phyloP scores from a whole-genome alignment of 2,113 vertebrate genomes.

The Mastomys coucha region DNA sequence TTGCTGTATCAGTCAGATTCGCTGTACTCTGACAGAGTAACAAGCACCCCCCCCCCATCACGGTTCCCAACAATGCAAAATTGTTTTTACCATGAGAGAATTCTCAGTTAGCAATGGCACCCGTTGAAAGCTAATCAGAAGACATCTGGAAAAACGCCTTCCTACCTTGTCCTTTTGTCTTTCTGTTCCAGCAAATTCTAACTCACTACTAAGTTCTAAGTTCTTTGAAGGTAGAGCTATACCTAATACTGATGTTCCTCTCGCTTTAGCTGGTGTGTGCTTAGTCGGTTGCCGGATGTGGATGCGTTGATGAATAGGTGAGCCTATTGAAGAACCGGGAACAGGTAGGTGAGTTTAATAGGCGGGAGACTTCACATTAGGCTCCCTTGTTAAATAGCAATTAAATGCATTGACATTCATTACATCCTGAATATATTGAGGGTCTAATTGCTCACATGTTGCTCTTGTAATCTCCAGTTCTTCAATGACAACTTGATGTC shows the following conservation, averaged over 20 bases:
- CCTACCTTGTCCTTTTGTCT: background rate
- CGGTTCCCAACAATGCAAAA: background rate
- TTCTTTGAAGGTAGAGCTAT: conserved; percentile 59
- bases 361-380: conserved; percentile 72
- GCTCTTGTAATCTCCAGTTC: conserved; percentile 66
- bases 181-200: background rate
- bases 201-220: conserved; percentile 63
- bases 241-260: background rate
- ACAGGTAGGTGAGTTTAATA: conserved; percentile 73
- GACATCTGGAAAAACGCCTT: background rate
- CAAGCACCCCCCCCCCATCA: background rate
- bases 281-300: conserved; percentile 58
- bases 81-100: background rate
- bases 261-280: background rate
- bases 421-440: conserved; percentile 69
- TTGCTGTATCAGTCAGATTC: background rate
- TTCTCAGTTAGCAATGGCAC: background rate
- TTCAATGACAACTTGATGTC: conserved; percentile 80
- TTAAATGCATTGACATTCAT: conserved; percentile 69
- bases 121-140: conserved; percentile 7
- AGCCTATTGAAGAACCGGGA: conserved; percentile 56
- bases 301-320: conserved; percentile 64
- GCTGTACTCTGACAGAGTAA: background rate
- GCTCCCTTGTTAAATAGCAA: conserved; percentile 56
- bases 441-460: conserved; percentile 76